Base-by-base conservation (phyloP, 2,888 invertebrate species). In the Pteria penguin region DNA sequence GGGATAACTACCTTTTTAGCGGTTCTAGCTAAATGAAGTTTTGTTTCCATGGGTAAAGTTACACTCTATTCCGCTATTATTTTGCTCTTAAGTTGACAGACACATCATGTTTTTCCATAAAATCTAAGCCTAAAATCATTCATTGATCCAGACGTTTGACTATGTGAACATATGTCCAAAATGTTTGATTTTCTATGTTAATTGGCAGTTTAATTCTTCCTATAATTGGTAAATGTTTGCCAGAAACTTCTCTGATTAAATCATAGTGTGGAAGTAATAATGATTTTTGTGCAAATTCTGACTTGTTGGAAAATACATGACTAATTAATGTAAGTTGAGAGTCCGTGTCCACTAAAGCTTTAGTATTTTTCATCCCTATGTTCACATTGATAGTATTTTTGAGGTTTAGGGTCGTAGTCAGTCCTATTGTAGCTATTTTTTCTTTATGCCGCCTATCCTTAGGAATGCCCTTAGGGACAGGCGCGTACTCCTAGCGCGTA, bases 121-220 rank as follows among this genome's bases (percentile, higher is more conserved):
- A 81, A 66, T 81, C 81, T 26, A 76, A 24, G 0, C 81, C 81
- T 60, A 81, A 57, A 31, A 82, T 79, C 2, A 79, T 27, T n/a
- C 71, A 60, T 26, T 78, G 78, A 32, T 76, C 75, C 24, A 78
- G 45, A 14, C 67, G 60, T 31, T 74, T 66, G 27, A 78, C 24
- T 26, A 78, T 60, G 63, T 74, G 74, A 60, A 58, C 45, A 55
- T 45, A 57, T 27, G 11, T 54, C 24, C 11, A 14, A n/a, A 36
- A 26, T 18, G 26, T 45, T 18, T 57, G 22, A 24, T 70, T 1
- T 18, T 33, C 29, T 36, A 70, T 57, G 2, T n/a, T n/a, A 27
- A 62, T 18, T 27, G 62, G 62, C 1, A 69, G 31, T 26, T 1
- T 8, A 4, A 69, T 11, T 5, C 26, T 57, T 27, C 69, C 69